Conservation (phyloP, 2,797 vertebrate species). For the Sebastes jordani region DNA sequence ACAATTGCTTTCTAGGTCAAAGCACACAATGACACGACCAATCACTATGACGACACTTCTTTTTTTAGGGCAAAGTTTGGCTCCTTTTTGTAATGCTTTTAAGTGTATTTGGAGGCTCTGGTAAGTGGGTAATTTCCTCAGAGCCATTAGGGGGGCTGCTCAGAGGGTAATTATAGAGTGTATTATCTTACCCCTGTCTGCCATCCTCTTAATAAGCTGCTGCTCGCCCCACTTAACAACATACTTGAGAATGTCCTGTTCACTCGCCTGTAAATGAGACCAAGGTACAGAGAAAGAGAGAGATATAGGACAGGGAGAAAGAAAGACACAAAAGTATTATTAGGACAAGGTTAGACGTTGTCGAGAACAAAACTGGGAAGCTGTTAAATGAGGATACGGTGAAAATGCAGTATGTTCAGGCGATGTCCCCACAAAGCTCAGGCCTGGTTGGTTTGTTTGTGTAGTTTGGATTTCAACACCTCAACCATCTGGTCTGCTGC, state of each 20-base stretch:
- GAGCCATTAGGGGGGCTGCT: slow-evolving; percentile 71
- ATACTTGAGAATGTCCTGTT: slow-evolving; percentile 99
- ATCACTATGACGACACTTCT: slow-evolving; percentile 14
- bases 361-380: slow-evolving; percentile 25
- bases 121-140: slow-evolving; percentile 72
- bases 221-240: slow-evolving; percentile 99
- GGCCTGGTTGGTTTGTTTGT: slow-evolving; percentile 40
- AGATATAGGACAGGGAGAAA: slow-evolving; percentile 16
- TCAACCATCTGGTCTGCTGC: slow-evolving; percentile 58
- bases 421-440: not conserved
- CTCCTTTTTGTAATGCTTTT: slow-evolving; percentile 43
- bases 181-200: slow-evolving; percentile 94
- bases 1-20: slow-evolving; percentile 10
- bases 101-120: slow-evolving; percentile 55
- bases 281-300: slow-evolving; percentile 32
- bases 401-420: slow-evolving; percentile 41
- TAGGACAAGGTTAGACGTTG: slow-evolving; percentile 50
- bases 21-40: slow-evolving; percentile 20
- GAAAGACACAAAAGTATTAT: slow-evolving; percentile 39
- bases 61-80: slow-evolving; percentile 37
- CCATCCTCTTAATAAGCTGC: slow-evolving; percentile 99
- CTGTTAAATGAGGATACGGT: slow-evolving; percentile 41
- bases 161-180: slow-evolving; percentile 76
- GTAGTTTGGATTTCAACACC: slow-evolving; percentile 49
- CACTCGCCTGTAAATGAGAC: slow-evolving; percentile 89